Conservation (phyloP, 1,140 invertebrate genomes). For the Drosophila pruinosa region DNA sequence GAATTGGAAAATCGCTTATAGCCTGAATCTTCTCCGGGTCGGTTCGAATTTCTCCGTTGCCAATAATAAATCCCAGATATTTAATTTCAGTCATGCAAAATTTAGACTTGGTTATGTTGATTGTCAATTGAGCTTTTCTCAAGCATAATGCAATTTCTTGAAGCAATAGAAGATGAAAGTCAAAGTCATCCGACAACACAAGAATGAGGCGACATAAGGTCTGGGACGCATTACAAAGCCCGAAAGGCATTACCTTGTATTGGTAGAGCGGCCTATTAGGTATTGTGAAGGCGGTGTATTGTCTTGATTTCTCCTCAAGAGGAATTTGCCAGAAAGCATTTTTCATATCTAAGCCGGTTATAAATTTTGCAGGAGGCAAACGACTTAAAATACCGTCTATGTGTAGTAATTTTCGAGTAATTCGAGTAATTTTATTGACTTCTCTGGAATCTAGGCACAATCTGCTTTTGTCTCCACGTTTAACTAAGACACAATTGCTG, state of each 20-base stretch:
- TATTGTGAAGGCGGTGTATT: slow-evolving; percentile 64
- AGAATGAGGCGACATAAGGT: background rate
- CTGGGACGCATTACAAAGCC: background rate
- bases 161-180: no score
- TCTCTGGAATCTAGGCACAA: slow-evolving; percentile 83
- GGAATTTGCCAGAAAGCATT: slow-evolving; percentile 72
- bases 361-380: slow-evolving; percentile 70
- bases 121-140: slow-evolving; percentile 8
- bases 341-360: slow-evolving; percentile 81
- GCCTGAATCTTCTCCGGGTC: slow-evolving; percentile 47
- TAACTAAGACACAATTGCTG: slow-evolving; percentile 78
- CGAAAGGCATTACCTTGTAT: slow-evolving; percentile 51
- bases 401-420: no score
- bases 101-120: slow-evolving; percentile 3
- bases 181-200: no score
- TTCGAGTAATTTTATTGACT: slow-evolving; percentile 71
- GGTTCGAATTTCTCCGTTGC: slow-evolving; percentile 18
- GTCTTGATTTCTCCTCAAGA: no score
- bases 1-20: slow-evolving; percentile 32
- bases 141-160: slow-evolving; percentile 7
- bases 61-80: slow-evolving; percentile 42
- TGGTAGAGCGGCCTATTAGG: slow-evolving; percentile 58
- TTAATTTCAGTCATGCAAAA: slow-evolving; percentile 47
- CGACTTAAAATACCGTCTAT: slow-evolving; percentile 79
- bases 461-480: slow-evolving; percentile 83